phyloP scores from a whole-genome alignment of 2,113 vertebrate genomes.

The Heloderma charlesbogerti region DNA sequence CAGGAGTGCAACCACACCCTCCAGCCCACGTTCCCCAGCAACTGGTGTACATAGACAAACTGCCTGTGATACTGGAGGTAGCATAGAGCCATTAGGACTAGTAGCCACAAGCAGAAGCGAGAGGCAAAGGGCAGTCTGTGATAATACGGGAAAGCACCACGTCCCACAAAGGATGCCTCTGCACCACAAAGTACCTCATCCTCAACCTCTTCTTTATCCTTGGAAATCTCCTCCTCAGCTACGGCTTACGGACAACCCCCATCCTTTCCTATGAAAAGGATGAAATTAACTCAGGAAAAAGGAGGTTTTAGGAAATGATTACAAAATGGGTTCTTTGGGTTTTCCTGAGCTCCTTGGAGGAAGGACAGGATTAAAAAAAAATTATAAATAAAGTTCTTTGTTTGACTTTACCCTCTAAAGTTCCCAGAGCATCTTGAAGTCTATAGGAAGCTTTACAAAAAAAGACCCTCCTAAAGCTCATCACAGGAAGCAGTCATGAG shows the following conservation, averaged over 20 bases:
- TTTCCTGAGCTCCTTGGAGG: background rate
- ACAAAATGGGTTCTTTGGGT: background rate
- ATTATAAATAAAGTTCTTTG: background rate
- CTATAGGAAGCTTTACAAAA: background rate
- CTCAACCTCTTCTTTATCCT: constrained; percentile 81
- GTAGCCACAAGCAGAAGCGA: too few species aligned
- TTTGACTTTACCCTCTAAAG: background rate
- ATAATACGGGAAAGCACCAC: constrained; percentile 61
- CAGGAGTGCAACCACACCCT: too few species aligned
- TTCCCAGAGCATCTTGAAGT: background rate
- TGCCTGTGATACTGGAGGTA: too few species aligned
- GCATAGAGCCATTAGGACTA: too few species aligned
- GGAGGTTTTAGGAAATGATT: background rate
- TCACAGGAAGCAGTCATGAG: background rate
- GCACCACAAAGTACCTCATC: constrained; percentile 81
- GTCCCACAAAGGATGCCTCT: constrained; percentile 74
- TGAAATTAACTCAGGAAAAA: background rate
- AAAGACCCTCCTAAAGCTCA: background rate
- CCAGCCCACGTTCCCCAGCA: too few species aligned
- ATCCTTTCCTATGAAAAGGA: background rate
- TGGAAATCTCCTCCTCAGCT: constrained; percentile 72
- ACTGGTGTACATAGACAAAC: too few species aligned
- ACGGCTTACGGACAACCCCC: constrained; percentile 69
- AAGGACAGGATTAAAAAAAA: too few species aligned
- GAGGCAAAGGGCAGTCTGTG: too few species aligned